Base-by-base conservation (phyloP, 2,888 invertebrate genomes). In the Agrotis ipsilon region DNA sequence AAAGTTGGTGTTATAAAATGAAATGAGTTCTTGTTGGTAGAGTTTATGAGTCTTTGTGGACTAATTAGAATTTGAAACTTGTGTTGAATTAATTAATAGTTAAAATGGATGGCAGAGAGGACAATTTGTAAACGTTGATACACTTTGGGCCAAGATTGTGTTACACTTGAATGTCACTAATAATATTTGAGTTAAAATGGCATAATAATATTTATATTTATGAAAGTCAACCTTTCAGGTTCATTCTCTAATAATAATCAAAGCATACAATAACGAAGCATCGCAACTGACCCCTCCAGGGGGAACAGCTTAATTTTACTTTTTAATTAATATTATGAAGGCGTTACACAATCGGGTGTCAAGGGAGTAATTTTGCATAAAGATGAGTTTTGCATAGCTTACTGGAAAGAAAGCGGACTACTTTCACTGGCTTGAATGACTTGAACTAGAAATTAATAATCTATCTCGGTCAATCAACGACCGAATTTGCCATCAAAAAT, bases 301-400 rank as follows among this genome's bases (percentile, higher is more conserved):
- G 64, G 24, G 11, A 66, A 49, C 54, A 59, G 45, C 68, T 68
- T 82, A 71, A 83, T 84, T 77, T 72, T 72, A 67, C 70, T 78
- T 82, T 84, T 72, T 69, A 74, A 82, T 84, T 80, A 75, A 74
- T 83, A 80, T 80, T 71, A 62, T 70, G 73, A 69, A 72, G 60
- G 60, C 68, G 43, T 76, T 73, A 70, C 63, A 59, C 58, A 48
- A 81, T 72, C 61, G 68, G 54, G 61, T 68, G 64, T 65, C 84
- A 62, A 39, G 82, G 80, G 85, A 74, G 46, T 59, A 39, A 80
- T 82, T 70, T 67, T 65, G 75, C 71, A 75, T 81, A 73, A 73
- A 75, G 58, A 73, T 75, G 59, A 66, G 62, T 77, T 80, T 74
- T 77, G 59, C 59, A 73, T 64, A 69, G 57, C 61, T 60, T 52